Conservation (phyloP, 2,888 invertebrate species). For the Dasysyrphus tricinctus region DNA sequence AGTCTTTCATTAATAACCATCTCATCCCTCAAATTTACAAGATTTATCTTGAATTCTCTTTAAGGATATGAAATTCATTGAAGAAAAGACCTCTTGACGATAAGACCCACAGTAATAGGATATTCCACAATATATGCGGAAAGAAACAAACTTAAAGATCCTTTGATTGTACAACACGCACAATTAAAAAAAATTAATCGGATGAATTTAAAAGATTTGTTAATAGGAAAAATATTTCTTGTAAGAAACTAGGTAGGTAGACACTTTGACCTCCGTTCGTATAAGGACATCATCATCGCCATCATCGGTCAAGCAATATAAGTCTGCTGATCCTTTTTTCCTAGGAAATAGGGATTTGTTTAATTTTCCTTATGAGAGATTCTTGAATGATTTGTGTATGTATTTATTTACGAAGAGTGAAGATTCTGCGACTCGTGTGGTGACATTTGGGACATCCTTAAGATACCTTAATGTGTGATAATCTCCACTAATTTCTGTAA, state of each 20-base stretch:
- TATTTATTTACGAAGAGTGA: not conserved
- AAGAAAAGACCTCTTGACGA: not conserved
- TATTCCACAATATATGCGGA: conserved; percentile 1
- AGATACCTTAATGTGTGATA: conserved; percentile 14
- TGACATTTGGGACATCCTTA: not conserved
- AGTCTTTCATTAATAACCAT: not conserved
- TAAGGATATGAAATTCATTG: not conserved
- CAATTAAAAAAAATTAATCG: not conserved
- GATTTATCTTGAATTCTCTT: not conserved
- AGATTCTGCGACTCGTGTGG: conserved; percentile 5
- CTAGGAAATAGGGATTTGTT: conserved; percentile 4
- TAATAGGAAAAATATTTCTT: conserved; percentile 1
- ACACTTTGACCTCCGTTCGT: not conserved
- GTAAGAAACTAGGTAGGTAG: not conserved
- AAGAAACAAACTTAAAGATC: not conserved
- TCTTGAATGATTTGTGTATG: not conserved
- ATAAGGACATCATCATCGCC: not conserved
- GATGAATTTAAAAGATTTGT: not conserved
- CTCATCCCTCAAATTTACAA: not conserved
- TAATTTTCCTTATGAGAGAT: not conserved
- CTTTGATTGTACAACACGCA: conserved; percentile 12
- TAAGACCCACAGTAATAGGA: conserved; percentile 14
- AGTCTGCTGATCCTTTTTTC: conserved; percentile 1
- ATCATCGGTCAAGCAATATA: not conserved
- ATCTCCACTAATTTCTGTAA: not conserved